Conservation (phyloP, 2,888 invertebrate genomes). For the Sycophila texana region DNA sequence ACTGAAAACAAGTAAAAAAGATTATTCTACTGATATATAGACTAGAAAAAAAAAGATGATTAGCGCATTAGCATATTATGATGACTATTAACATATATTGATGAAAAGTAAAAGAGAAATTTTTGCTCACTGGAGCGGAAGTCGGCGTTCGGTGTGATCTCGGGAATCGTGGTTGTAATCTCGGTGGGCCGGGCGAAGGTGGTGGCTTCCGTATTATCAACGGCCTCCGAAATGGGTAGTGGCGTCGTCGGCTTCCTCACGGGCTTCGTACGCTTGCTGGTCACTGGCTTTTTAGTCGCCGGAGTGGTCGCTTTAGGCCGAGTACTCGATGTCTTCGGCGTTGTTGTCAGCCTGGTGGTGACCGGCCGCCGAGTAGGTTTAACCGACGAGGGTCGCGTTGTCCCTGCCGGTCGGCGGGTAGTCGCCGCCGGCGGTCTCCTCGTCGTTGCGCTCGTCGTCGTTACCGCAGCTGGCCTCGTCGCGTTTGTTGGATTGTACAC, state of each 20-base stretch:
- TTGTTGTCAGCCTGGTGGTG: constrained; percentile 69
- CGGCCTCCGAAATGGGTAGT: constrained; percentile 47
- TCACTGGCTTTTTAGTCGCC: constrained; percentile 63
- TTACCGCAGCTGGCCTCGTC: constrained; percentile 34
- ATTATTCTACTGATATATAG: too few relatives aligned
- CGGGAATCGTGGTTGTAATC: constrained; percentile 41
- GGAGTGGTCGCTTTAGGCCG: constrained; percentile 61
- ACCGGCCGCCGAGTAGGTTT: constrained; percentile 73
- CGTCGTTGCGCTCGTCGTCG: constrained; percentile 59
- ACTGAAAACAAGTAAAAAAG: constrained; percentile 77
- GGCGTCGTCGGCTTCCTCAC: constrained; percentile 73
- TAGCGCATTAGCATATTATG: too few relatives aligned
- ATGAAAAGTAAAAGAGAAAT: background rate
- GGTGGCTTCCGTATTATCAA: constrained; percentile 66
- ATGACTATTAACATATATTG: too few relatives aligned
- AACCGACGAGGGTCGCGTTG: constrained; percentile 65
- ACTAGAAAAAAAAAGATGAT: too few relatives aligned
- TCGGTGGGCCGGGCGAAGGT: constrained; percentile 45
- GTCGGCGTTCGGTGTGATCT: constrained; percentile 59
- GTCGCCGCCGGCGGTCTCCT: constrained; percentile 68
- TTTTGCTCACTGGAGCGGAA: constrained; percentile 66
- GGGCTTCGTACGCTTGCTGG: constrained; percentile 70
- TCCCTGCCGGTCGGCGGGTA: constrained; percentile 70
- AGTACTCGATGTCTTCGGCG: constrained; percentile 60
- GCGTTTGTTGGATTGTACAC: constrained; percentile 79